Percentiles rank a stretch among this genome's conserved stretches.
These are phyloP conservation scores for Matsumyia berberina DNA, from an alignment of 2,888 invertebrate genomes.

Conservation along the genomic window DNA sequence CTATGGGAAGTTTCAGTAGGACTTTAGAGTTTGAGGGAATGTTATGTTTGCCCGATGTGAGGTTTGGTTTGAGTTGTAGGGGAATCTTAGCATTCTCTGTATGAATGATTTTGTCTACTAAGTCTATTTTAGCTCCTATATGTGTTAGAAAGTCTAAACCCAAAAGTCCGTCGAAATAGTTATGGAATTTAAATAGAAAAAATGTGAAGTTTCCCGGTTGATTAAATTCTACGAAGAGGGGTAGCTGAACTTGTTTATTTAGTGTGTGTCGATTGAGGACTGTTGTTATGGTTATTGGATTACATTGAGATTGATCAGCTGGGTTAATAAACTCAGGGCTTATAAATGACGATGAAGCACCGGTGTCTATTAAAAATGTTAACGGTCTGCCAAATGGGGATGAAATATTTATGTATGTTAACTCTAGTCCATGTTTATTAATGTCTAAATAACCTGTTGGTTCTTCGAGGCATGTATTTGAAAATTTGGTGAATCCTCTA, in stretches of 20 bases:
- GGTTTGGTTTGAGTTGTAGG: conserved; percentile 9
- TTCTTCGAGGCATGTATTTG: not conserved
- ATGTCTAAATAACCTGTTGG: conserved; percentile 16
- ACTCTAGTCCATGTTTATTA: not conserved
- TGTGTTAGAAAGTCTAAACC: conserved; percentile 1
- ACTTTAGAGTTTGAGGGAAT: conserved; percentile 8
- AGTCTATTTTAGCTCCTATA: conserved; percentile 11
- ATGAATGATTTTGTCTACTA: not conserved
- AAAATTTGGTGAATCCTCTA: conserved; percentile 6
- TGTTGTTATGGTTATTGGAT: conserved; percentile 8
- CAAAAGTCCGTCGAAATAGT: conserved; percentile 61
- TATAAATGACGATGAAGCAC: conserved; percentile 52
- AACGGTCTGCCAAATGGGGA: conserved; percentile 23
- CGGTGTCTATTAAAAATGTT: conserved; percentile 55
- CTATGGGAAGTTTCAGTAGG: not conserved
- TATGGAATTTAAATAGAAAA: conserved; percentile 56
- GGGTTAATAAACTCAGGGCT: conserved; percentile 36
- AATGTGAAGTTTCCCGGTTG: conserved; percentile 37
- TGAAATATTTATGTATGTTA: conserved; percentile 35
- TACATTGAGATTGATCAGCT: not conserved
- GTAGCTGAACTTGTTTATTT: not conserved
- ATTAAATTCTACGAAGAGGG: conserved; percentile 7
- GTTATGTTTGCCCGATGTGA: conserved; percentile 10
- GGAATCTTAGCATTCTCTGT: not conserved
- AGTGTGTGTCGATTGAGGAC: conserved; percentile 2